Evolutionary conservation across 2,888 invertebrate species (phyloP).

Genomic region (Cylloceria caligata): DNA sequence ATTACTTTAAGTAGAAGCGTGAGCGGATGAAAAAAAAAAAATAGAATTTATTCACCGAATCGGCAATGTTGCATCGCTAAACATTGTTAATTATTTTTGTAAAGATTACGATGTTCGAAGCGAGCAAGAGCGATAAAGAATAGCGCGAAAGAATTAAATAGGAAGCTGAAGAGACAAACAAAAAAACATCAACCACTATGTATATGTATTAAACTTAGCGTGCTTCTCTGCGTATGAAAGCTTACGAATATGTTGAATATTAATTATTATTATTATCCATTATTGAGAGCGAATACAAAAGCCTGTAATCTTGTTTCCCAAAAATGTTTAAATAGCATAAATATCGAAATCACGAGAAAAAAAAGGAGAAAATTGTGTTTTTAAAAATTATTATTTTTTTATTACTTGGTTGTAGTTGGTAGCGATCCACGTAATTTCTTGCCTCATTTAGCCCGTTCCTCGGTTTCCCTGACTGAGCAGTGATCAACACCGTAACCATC

Average conservation of each 20-base stretch:
- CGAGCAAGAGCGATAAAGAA: conserved; percentile 10
- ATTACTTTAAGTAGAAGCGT: conserved; percentile 60
- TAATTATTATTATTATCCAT: conserved; percentile 69
- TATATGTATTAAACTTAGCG: conserved; percentile 81
- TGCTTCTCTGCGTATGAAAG: conserved; percentile 82
- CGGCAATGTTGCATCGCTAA: conserved; percentile 78
- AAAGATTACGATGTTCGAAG: conserved; percentile 70
- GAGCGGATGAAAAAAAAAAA: conserved; percentile 22
- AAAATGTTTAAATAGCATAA: conserved; percentile 80
- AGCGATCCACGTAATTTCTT: conserved; percentile 20
- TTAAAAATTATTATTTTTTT: conserved; percentile 7
- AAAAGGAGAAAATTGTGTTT: conserved; percentile 3
- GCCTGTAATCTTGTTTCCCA: conserved; percentile 82
- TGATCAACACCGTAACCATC: conserved; percentile 54
- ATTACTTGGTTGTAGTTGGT: neutral
- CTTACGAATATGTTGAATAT: conserved; percentile 83
- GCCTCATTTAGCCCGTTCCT: conserved; percentile 24
- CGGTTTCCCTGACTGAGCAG: conserved; percentile 47
- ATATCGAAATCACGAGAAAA: conserved; percentile 72
- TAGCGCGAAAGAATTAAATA: conserved; percentile 49
- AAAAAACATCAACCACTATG: conserved; percentile 70
- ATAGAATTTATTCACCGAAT: conserved; percentile 75
- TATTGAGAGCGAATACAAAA: conserved; percentile 75
- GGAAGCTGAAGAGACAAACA: conserved; percentile 55
- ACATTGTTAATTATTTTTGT: conserved; percentile 83